Percentiles rank a stretch among this genome's conserved stretches.
Conservation (phyloP, 2,888 invertebrate species). For the Drosophila paramelanica region DNA sequence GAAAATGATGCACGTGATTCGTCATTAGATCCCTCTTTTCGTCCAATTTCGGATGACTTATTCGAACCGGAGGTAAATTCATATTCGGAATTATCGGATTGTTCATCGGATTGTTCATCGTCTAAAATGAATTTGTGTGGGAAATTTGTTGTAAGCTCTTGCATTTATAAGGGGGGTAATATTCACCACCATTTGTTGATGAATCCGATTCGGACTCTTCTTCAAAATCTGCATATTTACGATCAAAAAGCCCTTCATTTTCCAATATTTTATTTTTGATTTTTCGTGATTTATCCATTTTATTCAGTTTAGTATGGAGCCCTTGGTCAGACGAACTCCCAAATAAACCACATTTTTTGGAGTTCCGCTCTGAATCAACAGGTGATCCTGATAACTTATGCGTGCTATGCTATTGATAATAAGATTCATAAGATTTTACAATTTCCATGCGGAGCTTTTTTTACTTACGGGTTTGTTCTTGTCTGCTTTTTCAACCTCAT, state of each 20-base stretch:
- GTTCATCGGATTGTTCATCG: neutral
- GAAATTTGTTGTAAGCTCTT: neutral
- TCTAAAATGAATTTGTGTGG: neutral
- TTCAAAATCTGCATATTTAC: neutral
- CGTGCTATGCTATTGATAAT: neutral
- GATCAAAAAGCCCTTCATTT: neutral
- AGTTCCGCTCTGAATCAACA: neutral
- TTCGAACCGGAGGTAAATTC: neutral
- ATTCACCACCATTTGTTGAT: neutral
- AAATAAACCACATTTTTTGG: neutral
- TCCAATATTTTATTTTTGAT: neutral
- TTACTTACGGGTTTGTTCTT: neutral
- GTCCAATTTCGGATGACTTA: neutral
- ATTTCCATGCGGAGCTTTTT: neutral
- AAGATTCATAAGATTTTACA: neutral
- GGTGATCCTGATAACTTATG: neutral
- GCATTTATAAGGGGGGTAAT: neutral
- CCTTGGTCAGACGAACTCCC: neutral
- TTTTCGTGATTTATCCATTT: neutral
- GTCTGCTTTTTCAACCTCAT: neutral
- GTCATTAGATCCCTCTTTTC: neutral
- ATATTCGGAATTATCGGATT: neutral
- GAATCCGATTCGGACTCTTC: neutral
- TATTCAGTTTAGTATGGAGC: neutral
- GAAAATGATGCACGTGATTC: constrained; percentile 2